These are phyloP conservation scores for Buceros bicornis DNA, from an alignment of 2,797 vertebrate species.

Conservation along the genomic window DNA sequence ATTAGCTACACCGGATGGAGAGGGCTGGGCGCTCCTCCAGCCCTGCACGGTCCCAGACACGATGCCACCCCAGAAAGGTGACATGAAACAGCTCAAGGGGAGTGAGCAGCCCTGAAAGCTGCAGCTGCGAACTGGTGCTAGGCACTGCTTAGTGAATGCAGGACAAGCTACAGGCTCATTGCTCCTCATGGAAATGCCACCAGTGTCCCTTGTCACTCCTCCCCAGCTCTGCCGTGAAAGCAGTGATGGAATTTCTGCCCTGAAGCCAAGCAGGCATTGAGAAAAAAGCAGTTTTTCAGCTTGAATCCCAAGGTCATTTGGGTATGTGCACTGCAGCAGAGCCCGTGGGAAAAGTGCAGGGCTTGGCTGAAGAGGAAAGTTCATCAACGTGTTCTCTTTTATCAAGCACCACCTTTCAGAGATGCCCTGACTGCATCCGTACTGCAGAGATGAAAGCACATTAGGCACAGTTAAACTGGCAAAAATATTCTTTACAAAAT, in stretches of 20 bases:
- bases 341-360: not conserved
- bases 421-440: not conserved
- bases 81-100: not conserved
- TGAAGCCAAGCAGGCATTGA: not conserved
- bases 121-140: not conserved
- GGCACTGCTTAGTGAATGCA: not conserved
- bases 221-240: not conserved
- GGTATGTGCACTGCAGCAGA: not conserved
- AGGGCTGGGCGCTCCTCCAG: not conserved
- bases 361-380: not conserved
- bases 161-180: not conserved
- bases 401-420: not conserved
- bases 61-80: not conserved
- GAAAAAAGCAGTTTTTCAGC: not conserved
- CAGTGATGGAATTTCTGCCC: conserved; percentile 11
- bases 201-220: not conserved
- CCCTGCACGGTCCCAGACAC: not conserved
- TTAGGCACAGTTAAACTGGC: not conserved
- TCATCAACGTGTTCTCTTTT: not conserved
- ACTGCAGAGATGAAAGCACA: not conserved
- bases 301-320: not conserved
- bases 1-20: not conserved
- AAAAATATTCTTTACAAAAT: not conserved
- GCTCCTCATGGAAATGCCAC: not conserved
- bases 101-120: fast-evolving